These are phyloP conservation scores for Adineta ricciae DNA, from an alignment of 2,888 invertebrate species.

Conservation along the genomic window DNA sequence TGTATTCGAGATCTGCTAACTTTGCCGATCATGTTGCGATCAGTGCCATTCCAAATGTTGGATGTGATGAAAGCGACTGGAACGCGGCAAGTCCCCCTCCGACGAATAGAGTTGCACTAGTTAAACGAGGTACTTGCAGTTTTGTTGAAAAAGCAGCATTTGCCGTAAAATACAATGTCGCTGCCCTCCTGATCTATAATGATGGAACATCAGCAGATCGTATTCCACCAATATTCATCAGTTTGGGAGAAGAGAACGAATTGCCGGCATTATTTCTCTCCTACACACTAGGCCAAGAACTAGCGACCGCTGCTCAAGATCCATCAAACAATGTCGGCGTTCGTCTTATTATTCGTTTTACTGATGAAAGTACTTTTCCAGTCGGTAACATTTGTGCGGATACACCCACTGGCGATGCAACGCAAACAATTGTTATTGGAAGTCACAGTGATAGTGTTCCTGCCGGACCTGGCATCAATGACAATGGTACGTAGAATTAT, in stretches of 20 bases:
- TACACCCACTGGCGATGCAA: background rate
- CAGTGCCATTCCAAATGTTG: background rate
- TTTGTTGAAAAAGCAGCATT: background rate
- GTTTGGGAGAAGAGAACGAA: background rate
- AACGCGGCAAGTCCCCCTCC: background rate
- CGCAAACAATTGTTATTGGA: background rate
- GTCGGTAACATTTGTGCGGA: slow-evolving; percentile 15
- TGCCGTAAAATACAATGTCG: background rate
- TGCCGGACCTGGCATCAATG: background rate
- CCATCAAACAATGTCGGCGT: background rate
- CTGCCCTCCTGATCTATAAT: background rate
- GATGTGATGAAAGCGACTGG: background rate
- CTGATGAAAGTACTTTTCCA: background rate
- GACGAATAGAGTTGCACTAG: background rate
- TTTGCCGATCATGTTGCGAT: background rate
- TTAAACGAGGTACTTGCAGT: background rate
- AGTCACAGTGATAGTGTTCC: slow-evolving; percentile 17
- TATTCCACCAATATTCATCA: background rate
- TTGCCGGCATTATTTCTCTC: background rate
- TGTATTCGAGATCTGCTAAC: background rate
- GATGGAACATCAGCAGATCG: background rate
- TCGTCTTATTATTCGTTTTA: background rate
- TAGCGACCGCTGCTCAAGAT: background rate
- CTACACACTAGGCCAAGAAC: background rate
- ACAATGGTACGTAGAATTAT: background rate